phyloP scores from a whole-genome alignment of 2,797 vertebrate species.

The Phyllotis vaccarum region DNA sequence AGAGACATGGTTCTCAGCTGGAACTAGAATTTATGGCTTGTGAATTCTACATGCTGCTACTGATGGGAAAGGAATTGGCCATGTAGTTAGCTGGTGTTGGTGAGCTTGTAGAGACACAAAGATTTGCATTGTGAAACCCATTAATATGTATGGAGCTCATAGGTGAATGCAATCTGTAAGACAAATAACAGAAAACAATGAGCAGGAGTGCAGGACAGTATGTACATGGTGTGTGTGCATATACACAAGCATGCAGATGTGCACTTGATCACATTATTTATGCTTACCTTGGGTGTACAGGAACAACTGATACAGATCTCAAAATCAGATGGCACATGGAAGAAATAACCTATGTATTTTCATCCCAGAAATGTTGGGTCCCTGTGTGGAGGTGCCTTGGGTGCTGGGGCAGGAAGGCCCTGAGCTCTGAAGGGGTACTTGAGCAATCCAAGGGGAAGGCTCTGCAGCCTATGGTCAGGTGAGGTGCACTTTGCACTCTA shows the following conservation, averaged over 20 bases:
- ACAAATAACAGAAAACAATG: neutral
- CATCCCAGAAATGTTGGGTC: neutral
- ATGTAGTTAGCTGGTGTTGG: slow-evolving; percentile 35
- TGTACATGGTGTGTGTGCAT: neutral
- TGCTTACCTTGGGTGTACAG: neutral
- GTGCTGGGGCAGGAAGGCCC: neutral
- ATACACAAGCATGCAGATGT: rapidly evolving
- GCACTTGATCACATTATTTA: neutral
- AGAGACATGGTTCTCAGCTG: neutral
- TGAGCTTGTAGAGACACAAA: slow-evolving; percentile 14
- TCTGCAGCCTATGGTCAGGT: neutral
- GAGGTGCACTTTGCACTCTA: neutral
- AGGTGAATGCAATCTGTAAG: neutral
- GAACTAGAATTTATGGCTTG: neutral
- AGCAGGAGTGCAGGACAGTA: neutral
- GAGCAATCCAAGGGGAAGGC: neutral
- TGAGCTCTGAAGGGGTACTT: neutral
- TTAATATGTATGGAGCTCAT: neutral
- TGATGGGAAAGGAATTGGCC: neutral
- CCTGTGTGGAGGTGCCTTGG: neutral
- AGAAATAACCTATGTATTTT: neutral
- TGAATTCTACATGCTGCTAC: neutral
- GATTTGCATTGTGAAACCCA: neutral
- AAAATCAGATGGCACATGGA: neutral
- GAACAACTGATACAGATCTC: neutral